A percentile compares a stretch with the other conserved stretches of the same genome.
Conservation (phyloP, 2,113 vertebrate genomes). For the Osmerus mordax region DNA sequence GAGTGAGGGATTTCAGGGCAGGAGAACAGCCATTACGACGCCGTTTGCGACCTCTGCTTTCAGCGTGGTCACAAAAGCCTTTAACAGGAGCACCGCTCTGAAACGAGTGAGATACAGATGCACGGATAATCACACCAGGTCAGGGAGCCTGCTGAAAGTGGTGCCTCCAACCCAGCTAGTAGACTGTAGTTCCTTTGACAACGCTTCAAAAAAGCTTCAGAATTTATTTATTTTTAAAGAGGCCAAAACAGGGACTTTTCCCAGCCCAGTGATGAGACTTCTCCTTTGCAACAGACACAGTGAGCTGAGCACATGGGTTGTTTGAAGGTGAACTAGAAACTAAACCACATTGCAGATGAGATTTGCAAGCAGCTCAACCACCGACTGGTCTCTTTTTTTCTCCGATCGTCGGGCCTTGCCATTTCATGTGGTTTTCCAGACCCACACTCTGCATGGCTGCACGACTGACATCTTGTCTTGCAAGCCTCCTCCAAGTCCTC, state of each 20-base stretch:
- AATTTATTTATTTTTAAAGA: no score
- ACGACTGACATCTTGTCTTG: conserved; percentile 6
- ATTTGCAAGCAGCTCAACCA: conserved; percentile 22
- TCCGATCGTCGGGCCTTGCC: conserved; percentile 27
- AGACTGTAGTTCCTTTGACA: neutral
- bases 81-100: conserved; percentile 40
- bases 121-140: conserved; percentile 49
- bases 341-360: conserved; percentile 21
- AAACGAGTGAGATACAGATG: conserved; percentile 56
- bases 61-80: conserved; percentile 52
- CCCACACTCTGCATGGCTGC: conserved; percentile 14
- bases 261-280: neutral
- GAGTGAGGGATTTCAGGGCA: conserved; percentile 54
- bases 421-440: conserved; percentile 44
- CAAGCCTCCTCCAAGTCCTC: neutral
- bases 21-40: conserved; percentile 61
- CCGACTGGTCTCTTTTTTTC: conserved; percentile 3
- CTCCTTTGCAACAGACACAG: neutral
- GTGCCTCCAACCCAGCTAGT: conserved; percentile 7
- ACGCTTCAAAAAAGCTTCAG: neutral
- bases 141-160: conserved; percentile 27
- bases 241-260: neutral
- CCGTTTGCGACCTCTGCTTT: conserved; percentile 53
- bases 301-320: conserved; percentile 3
- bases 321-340: neutral